These are phyloP conservation scores for Heliopora coerulea DNA, from an alignment of 92 coral and sea anemone genomes.

Conservation along the genomic window DNA sequence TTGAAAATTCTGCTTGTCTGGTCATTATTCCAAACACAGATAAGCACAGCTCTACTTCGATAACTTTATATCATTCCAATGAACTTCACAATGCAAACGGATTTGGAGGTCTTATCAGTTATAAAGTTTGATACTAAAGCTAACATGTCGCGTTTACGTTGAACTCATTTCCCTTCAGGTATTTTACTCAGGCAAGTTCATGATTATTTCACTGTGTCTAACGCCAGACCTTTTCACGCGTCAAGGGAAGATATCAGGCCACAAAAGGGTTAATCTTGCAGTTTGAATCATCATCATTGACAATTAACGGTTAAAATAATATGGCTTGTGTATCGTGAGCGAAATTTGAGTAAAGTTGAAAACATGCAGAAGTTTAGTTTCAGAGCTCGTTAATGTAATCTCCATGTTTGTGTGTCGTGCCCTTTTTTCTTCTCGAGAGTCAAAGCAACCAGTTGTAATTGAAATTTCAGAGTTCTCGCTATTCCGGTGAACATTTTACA, in stretches of 20 bases:
- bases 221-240: too few species aligned
- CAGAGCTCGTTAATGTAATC: background rate
- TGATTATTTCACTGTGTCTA: too few species aligned
- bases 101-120: background rate
- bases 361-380: background rate
- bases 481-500: background rate
- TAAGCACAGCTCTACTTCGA: background rate
- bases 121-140: background rate
- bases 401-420: constrained; percentile 32
- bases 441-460: constrained; percentile 26
- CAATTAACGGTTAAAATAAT: background rate
- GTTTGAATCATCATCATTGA: background rate
- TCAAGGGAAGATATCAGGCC: too few species aligned
- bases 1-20: too few species aligned
- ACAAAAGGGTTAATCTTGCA: too few species aligned
- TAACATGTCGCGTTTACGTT: background rate
- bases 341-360: background rate
- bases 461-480: background rate
- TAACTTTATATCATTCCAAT: background rate
- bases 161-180: background rate
- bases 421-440: constrained; percentile 23
- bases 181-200: too few species aligned
- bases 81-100: background rate
- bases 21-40: too few species aligned
- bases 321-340: background rate